Evolutionary conservation across 2,888 invertebrate genomes (phyloP).

Genomic region (Apamea epomidion): DNA sequence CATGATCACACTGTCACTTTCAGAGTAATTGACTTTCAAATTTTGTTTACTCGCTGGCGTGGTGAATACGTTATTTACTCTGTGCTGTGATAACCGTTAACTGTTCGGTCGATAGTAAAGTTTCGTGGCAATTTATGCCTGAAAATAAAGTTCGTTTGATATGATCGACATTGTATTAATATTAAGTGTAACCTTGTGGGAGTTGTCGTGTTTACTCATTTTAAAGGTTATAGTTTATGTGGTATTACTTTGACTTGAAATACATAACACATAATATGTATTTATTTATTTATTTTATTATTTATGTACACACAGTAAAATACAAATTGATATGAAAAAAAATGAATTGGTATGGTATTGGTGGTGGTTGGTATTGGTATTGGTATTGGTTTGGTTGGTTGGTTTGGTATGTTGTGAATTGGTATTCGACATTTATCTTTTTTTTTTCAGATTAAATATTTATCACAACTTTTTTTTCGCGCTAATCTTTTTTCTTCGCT

Average conservation of each 20-base stretch:
- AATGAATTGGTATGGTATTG: too few relatives aligned
- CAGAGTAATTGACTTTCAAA: conserved; percentile 42
- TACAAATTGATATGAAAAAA: too few relatives aligned
- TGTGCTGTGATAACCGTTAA: background rate
- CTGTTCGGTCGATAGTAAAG: conserved; percentile 8
- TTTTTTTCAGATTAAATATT: background rate
- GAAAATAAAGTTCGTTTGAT: conserved; percentile 4
- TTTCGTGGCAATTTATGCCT: conserved; percentile 16
- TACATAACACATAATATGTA: background rate
- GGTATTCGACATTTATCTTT: too few relatives aligned
- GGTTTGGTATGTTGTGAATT: too few relatives aligned
- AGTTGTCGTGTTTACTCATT: conserved; percentile 9
- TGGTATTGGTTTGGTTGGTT: too few relatives aligned
- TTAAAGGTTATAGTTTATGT: conserved; percentile 9
- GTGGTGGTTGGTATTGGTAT: too few relatives aligned
- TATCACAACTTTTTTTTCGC: too few relatives aligned
- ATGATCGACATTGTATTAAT: conserved; percentile 16
- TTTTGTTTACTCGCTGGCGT: conserved; percentile 19
- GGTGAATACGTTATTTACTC: conserved; percentile 19
- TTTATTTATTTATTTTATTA: too few relatives aligned
- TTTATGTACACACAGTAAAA: too few relatives aligned
- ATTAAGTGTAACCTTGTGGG: conserved; percentile 26
- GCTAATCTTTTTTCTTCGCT: background rate
- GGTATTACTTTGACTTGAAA: background rate
- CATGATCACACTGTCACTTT: conserved; percentile 10